Base-by-base conservation (phyloP, 2,113 vertebrate species). In the Phalacrocorax carbo region DNA sequence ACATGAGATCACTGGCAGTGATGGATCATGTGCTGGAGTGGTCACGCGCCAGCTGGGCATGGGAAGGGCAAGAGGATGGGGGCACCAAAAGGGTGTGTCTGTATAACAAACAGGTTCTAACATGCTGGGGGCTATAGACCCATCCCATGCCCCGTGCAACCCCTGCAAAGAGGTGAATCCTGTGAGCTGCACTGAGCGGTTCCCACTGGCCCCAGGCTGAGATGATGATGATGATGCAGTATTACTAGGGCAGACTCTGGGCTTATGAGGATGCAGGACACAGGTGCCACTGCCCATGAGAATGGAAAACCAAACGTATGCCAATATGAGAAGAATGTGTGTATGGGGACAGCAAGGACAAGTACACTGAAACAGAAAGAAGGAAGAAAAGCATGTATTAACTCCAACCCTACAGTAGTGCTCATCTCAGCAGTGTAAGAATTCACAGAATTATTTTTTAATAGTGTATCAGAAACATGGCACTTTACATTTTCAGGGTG, bases 401-500 rank as follows among this genome's bases (percentile, higher is more conserved):
- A 73, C 12, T 77, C 29, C 12, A 77, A 10, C 61, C 32, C 46
- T 78, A 81, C 9, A 60, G 25, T 3, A 84, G 27, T 7, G 15
- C 21, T 90, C 54, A 73, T 40, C 42, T 80, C 69, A 32, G 44
- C 54, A 93, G 15, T 13, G 0, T 5, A 34, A 20, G 29, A 90
- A 27, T 44, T 93, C 57, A 61, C 36, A 85, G 91, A 87, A 46
- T 76, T 88, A 20, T 55, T 72, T 92, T 96, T 90, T 26, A 89
- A 89, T 94, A 95, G n/a, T 73, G 80, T 73, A 62, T 49, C 78
- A 82, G 86, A 85, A 96, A 94, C 65, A 66, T 82, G 89, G 93
- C 94, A 97, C 86, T 96, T 95, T 77, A 87, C 77, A 79, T 94
- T 77, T 88, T 65, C 70, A 89, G 89, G 75, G 88, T 22, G 61